Percentiles rank a stretch among this genome's conserved stretches.
Conservation (phyloP, 1,140 invertebrate genomes). For the Reticulitermes speratus region DNA sequence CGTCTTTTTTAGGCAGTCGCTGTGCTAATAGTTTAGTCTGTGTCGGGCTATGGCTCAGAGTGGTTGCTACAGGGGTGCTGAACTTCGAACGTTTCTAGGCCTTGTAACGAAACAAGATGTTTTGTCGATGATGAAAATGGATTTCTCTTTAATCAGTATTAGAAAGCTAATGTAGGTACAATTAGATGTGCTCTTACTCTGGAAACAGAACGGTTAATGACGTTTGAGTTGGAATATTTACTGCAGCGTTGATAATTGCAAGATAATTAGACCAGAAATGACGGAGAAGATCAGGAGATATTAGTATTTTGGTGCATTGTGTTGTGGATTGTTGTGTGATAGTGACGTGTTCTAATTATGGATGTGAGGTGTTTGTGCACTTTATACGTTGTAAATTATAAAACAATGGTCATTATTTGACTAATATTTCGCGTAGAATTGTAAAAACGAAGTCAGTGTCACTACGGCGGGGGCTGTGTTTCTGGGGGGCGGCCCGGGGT, state of each 20-base stretch:
- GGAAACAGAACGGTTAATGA: not conserved
- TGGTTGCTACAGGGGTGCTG: not conserved
- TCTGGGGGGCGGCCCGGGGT: not conserved
- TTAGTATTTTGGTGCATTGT: no score
- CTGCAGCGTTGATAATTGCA: not conserved
- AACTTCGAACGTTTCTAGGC: not conserved
- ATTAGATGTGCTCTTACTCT: not conserved
- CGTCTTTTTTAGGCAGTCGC: not conserved
- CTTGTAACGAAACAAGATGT: not conserved
- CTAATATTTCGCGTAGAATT: not conserved
- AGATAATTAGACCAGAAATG: not conserved
- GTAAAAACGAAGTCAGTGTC: not conserved
- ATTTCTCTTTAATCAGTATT: not conserved
- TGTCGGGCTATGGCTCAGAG: not conserved
- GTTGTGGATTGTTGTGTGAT: not conserved
- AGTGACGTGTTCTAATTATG: not conserved
- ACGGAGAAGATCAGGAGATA: not conserved
- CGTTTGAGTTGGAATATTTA: not conserved
- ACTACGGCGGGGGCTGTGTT: conserved; percentile 20
- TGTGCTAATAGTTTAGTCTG: not conserved
- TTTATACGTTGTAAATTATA: not conserved
- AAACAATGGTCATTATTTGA: not conserved
- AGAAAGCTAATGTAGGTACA: not conserved
- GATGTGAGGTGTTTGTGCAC: not conserved
- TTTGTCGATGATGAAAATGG: not conserved